phyloP scores from a whole-genome alignment of 1,140 invertebrate genomes.

The Orchestia grillus region DNA sequence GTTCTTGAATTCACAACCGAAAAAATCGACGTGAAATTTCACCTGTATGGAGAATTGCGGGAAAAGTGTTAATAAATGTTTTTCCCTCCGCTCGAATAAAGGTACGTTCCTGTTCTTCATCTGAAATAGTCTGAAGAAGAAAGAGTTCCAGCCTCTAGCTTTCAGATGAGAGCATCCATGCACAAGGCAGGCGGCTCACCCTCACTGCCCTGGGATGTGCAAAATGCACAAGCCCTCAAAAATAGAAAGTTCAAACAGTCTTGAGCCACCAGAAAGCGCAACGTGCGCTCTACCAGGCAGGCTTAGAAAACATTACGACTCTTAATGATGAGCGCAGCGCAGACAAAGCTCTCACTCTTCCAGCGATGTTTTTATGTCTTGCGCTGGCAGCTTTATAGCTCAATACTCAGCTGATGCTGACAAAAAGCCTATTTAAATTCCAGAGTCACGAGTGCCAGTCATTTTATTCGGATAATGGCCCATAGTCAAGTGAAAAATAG shows the following conservation, averaged over 20 bases:
- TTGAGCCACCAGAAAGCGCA: neutral
- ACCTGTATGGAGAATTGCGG: too few relatives aligned
- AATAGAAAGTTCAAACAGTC: neutral
- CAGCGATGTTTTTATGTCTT: neutral
- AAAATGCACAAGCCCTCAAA: neutral
- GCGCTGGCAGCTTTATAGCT: neutral
- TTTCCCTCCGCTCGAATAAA: neutral
- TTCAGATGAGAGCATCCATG: neutral
- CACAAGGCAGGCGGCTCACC: neutral
- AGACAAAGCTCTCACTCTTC: neutral
- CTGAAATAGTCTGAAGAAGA: neutral
- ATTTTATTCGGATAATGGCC: neutral
- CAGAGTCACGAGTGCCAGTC: neutral
- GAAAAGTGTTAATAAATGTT: too few relatives aligned
- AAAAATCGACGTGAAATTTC: too few relatives aligned
- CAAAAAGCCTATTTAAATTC: neutral
- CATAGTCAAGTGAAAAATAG: neutral
- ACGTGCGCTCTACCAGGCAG: neutral
- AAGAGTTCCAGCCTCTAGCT: neutral
- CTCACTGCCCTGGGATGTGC: neutral
- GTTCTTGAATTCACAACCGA: too few relatives aligned
- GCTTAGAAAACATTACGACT: neutral
- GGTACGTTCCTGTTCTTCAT: neutral
- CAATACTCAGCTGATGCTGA: neutral
- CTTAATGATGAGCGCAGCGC: neutral